These are phyloP conservation scores for Pristionchus maxplancki DNA, from an alignment of 2,888 invertebrate species.

Conservation along the genomic window DNA sequence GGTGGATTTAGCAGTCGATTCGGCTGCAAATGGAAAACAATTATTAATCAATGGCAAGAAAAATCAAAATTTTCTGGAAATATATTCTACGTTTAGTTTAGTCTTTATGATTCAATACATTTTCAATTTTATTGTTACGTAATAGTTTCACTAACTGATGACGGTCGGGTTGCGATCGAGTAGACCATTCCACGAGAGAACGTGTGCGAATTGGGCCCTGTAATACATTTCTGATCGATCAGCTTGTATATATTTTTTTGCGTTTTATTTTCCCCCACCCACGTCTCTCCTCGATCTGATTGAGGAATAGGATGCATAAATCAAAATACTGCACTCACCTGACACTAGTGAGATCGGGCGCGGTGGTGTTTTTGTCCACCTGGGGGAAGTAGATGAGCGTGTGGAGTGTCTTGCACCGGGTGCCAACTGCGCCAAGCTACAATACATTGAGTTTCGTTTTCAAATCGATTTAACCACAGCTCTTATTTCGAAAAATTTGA, in stretches of 20 bases:
- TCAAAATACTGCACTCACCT: conserved; percentile 38
- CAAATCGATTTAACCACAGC: no score
- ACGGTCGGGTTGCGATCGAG: conserved; percentile 58
- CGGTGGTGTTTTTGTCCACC: conserved; percentile 56
- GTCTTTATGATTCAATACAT: not conserved
- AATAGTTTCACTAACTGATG: conserved; percentile 53
- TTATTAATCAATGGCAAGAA: no score
- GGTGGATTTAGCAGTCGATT: conserved; percentile 60
- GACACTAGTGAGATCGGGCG: conserved; percentile 53
- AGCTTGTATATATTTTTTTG: no score
- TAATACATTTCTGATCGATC: not conserved
- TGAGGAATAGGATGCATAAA: no score
- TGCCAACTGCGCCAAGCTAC: conserved; percentile 45
- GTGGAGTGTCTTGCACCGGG: conserved; percentile 61
- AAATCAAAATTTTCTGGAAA: no score
- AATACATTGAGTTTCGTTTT: no score
- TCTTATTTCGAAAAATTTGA: no score
- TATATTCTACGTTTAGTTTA: no score
- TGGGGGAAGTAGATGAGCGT: conserved; percentile 72
- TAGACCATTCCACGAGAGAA: conserved; percentile 64
- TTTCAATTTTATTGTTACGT: conserved; percentile 78
- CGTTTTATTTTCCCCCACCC: no score
- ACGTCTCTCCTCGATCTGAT: no score
- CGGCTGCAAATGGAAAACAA: conserved; percentile 55
- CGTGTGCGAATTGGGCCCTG: conserved; percentile 65